Base-by-base conservation (phyloP, 2,888 invertebrate species). In the Lysandra bellargus region DNA sequence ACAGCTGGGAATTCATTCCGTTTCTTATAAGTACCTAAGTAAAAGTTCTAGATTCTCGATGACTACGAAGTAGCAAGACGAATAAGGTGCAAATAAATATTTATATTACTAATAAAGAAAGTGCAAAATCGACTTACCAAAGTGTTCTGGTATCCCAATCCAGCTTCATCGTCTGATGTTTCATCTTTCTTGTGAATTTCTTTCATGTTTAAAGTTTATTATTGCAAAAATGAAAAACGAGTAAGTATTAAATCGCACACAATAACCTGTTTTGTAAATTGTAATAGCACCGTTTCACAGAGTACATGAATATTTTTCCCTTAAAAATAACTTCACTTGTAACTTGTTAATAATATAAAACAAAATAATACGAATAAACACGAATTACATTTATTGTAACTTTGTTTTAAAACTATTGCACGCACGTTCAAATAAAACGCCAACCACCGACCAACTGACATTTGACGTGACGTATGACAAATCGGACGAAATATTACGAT, bases 91-190 rank as follows among this genome's bases (percentile, higher is more conserved):
- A 5, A 33, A 69, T 37, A 37, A 69, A 69, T 14, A 14, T 33
- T 33, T 33, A 49, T 30, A 3, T 76, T 76, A 37, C 14, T 6
- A 89, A 88, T 86, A 88, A 88, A 82, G 79, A 79, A 83, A 60
- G 69, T 80, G 79, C 60, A 78, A 78, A 82, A 80, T 73, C 6
- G 49, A 95, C 96, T 96, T 85, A 96, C 96, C 95, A 96, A 95
- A 74, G 96, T 96, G 84, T 96, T 96, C 88, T 96, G 96, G 85
- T 96, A 96, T 78, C 97, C 97, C 86, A 97, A 90, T 80, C 97
- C 96, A 80, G 95, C 93, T 84, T 96, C 96, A 85, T 96, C 96
- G 85, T 96, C 95, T 1, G 94, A 95, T 60, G 89, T 92, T 82
- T 95, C 95, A 30, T 94, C 93, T 82, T 92, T 93, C 78, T 83